Evolutionary conservation across 1,140 invertebrate species (phyloP), one percentile per base, ranked within the genome.

Genomic region (Anadara kagoshimensis): DNA sequence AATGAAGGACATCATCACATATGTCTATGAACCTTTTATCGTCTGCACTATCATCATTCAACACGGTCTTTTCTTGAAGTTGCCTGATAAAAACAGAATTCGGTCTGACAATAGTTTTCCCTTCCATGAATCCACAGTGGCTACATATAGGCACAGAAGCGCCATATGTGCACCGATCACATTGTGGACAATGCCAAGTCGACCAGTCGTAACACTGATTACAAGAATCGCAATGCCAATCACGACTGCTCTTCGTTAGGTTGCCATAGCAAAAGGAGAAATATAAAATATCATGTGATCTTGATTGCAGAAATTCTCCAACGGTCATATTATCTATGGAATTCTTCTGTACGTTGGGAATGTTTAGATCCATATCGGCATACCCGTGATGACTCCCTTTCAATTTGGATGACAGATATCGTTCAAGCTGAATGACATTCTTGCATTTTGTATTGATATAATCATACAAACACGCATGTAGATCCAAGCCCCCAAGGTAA

Each of bases 141-240:
- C 24, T 24, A 56, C 54, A 56, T 12, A 56, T 56, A 12, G 54
- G 54, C 5, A 24, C 26, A 16, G 22, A 20, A 8, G 1, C 24
- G 4, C 54, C n/a, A 56, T 56, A 56, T 16, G 61, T 26, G 20
- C 61, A 63, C 11, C 49, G 47, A 20, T 63, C 24, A 63, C 61
- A 63, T 8, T 49, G 47, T 14, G 44, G 45, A 36, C 61, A 63
- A 49, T 63, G 61, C 61, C 61, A 63, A 18, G 47, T 44, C 18
- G 47, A 49, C 49, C 49, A 44, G 11, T 49, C 14, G 44, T 63
- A 49, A 20, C 61, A 63, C 14, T 49, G 26, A 4, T 45, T 26
- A 26, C 61, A 63, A 8, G 49, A n/a, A 29, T 26, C 11, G 49
- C 61, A 63, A 51, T 63, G 61, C 61, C 61, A 63, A 20, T 26